phyloP scores from a whole-genome alignment of 1,140 invertebrate genomes.

The Formica selysi region DNA sequence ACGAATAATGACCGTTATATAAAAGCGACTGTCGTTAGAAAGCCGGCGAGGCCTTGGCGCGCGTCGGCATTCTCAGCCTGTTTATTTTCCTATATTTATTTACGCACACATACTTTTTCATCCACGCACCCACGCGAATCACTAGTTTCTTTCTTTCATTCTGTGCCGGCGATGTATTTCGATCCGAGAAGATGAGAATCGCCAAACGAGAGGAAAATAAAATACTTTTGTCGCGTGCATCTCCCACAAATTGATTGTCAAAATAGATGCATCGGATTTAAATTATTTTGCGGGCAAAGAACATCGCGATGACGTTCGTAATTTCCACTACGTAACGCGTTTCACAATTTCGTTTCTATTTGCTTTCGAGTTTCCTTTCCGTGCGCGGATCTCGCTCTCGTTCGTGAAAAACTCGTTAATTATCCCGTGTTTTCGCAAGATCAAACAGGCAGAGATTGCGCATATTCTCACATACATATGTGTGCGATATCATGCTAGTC shows the following conservation, averaged over 20 bases:
- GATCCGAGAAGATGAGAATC: background rate
- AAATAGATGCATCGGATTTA: background rate
- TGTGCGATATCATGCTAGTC: background rate
- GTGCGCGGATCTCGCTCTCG: background rate
- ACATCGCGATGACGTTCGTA: background rate
- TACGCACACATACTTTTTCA: slow-evolving; percentile 50
- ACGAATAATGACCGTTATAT: slow-evolving; percentile 83
- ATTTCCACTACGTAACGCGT: slow-evolving; percentile 10
- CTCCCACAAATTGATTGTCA: background rate
- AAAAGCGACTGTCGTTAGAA: slow-evolving; percentile 83
- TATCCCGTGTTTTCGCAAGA: slow-evolving; percentile 48
- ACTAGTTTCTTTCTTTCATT: slow-evolving; percentile 43
- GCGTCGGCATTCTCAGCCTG: slow-evolving; percentile 51
- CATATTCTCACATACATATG: slow-evolving; percentile 42
- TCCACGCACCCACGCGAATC: slow-evolving; percentile 42
- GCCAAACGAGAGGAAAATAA: background rate
- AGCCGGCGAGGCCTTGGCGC: slow-evolving; percentile 78
- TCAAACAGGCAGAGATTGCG: slow-evolving; percentile 21
- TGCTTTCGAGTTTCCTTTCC: slow-evolving; percentile 11
- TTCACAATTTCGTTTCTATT: background rate
- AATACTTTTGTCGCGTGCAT: background rate
- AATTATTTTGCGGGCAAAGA: background rate
- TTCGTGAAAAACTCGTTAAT: slow-evolving; percentile 45
- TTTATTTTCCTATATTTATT: slow-evolving; percentile 60
- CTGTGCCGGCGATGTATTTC: background rate